Conservation (phyloP, 1,140 invertebrate genomes). For the Drosophila serrata region DNA sequence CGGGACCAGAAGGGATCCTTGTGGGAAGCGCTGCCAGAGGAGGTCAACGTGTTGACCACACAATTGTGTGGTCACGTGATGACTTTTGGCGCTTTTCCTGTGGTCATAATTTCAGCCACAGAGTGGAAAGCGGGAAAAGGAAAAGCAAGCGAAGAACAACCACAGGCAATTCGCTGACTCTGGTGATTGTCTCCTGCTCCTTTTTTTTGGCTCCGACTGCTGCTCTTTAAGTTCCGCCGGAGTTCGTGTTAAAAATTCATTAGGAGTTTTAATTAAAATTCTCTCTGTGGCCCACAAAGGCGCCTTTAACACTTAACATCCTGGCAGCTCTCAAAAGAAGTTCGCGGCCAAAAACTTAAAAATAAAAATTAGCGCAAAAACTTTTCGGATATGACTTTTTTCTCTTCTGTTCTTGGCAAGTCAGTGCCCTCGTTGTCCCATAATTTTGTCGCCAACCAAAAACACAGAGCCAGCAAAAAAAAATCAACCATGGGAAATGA, state of each 20-base stretch:
- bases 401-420: conserved; percentile 23
- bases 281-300: conserved; percentile 38
- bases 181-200: conserved; percentile 35
- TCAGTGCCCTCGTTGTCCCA: conserved; percentile 38
- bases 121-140: background rate
- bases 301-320: conserved; percentile 42
- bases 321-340: conserved; percentile 40
- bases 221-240: conserved; percentile 40
- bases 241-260: conserved; percentile 75
- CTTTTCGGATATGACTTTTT: background rate
- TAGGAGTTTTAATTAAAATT: conserved; percentile 79
- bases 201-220: conserved; percentile 19
- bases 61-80: conserved; percentile 76
- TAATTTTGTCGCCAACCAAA: conserved; percentile 45
- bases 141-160: conserved; percentile 19
- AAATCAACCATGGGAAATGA: conserved; percentile 6
- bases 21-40: background rate
- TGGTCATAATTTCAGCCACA: conserved; percentile 55
- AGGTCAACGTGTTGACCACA: conserved; percentile 52
- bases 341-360: conserved; percentile 23
- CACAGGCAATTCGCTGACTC: conserved; percentile 34
- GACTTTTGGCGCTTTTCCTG: conserved; percentile 59
- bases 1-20: conserved; percentile 34
- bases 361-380: conserved; percentile 23
- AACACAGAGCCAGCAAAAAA: background rate